Evolutionary conservation across 2,888 invertebrate species (phyloP).

Genomic region (Catocala nupta): DNA sequence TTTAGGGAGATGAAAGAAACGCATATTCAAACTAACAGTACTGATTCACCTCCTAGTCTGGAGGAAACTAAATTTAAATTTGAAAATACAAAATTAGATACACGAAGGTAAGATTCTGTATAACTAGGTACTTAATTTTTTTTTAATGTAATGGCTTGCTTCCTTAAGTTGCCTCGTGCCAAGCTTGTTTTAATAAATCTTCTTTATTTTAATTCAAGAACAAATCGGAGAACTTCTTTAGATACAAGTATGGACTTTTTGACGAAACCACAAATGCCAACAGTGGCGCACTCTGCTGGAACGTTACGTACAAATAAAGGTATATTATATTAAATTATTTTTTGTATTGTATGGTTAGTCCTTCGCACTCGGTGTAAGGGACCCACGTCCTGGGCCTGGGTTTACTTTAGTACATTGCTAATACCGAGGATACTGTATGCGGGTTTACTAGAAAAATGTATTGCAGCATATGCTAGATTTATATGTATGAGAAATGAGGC

Average conservation of each 20-base stretch:
- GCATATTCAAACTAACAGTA: conserved; percentile 68
- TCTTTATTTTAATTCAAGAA: conserved; percentile 54
- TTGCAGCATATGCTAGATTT: no score
- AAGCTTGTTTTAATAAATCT: no score
- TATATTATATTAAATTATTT: conserved; percentile 18
- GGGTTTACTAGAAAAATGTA: no score
- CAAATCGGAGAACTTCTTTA: conserved; percentile 74
- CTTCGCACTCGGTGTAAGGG: no score
- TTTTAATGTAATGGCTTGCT: background rate
- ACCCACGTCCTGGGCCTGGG: no score
- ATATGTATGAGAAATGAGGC: no score
- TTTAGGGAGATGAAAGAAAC: conserved; percentile 82
- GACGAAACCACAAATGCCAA: conserved; percentile 65
- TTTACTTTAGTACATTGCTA: no score
- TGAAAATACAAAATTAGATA: conserved; percentile 60
- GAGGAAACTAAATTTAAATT: conserved; percentile 57
- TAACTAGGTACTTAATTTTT: background rate
- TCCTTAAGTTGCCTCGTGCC: no score
- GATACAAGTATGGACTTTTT: conserved; percentile 72
- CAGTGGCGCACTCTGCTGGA: conserved; percentile 79
- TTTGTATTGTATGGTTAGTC: background rate
- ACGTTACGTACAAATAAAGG: conserved; percentile 73
- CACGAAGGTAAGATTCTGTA: conserved; percentile 59
- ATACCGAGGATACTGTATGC: no score
- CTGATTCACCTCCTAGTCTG: conserved; percentile 56